phyloP scores from a whole-genome alignment of 2,113 vertebrate species.

The Athene cunicularia region DNA sequence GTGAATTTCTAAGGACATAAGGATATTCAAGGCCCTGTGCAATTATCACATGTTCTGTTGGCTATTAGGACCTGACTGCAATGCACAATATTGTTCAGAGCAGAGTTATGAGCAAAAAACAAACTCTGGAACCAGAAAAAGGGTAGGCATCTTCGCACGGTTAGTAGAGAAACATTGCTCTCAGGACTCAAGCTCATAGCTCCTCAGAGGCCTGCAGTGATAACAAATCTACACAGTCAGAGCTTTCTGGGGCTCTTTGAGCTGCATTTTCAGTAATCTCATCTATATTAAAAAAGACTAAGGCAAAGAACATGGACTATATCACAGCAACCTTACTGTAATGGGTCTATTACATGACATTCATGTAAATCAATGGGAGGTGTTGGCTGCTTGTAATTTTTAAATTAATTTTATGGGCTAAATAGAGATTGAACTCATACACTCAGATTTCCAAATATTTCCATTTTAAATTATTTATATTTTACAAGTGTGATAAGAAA shows the following conservation, averaged over 20 bases:
- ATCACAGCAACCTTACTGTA: neutral
- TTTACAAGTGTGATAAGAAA: neutral
- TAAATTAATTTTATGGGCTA: neutral
- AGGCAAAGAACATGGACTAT: neutral
- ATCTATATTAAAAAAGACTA: neutral
- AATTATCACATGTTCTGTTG: neutral
- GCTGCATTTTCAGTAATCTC: neutral
- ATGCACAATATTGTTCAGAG: neutral
- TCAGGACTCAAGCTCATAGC: neutral
- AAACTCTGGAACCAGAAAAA: neutral
- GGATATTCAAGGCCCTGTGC: neutral
- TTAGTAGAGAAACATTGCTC: neutral
- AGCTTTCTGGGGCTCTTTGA: neutral
- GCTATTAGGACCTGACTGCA: neutral
- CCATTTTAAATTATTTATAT: neutral
- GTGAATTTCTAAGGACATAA: neutral
- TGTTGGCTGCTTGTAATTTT: neutral
- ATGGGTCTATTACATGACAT: neutral
- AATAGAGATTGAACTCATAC: neutral
- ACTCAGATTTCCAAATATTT: neutral
- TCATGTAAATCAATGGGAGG: neutral
- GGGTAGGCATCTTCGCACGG: fast-evolving
- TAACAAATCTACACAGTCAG: neutral
- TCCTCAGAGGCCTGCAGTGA: neutral
- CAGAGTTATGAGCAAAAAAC: neutral